Evolutionary conservation across 2,113 vertebrate genomes (phyloP).

Genomic region (Halichoerus grypus): DNA sequence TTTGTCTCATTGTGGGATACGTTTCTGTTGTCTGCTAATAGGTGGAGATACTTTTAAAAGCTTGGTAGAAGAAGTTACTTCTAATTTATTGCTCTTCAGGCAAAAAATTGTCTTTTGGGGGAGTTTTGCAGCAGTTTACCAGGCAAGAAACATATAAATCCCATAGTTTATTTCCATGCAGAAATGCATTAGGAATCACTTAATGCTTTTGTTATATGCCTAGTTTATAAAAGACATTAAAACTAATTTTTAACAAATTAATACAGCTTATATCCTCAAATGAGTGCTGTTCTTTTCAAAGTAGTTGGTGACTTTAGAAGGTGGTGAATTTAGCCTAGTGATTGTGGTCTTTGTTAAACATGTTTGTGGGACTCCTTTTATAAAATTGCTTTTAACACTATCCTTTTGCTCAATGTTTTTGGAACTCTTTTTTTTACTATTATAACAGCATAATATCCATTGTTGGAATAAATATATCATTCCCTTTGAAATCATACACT

Average conservation of each 20-base stretch:
- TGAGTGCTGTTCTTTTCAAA: conserved; percentile 41
- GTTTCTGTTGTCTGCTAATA: conserved; percentile 7
- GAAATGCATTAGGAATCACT: conserved; percentile 46
- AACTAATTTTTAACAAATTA: conserved; percentile 56
- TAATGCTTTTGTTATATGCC: conserved; percentile 15
- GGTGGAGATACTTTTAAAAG: neutral
- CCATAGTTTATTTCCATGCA: neutral
- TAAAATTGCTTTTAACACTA: neutral
- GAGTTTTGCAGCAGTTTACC: conserved; percentile 22
- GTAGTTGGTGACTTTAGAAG: conserved; percentile 24
- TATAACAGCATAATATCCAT: neutral
- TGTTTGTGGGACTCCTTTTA: neutral
- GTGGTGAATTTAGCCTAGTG: neutral
- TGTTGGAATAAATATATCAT: conserved; percentile 41
- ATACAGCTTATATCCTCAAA: neutral
- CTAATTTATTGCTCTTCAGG: conserved; percentile 1
- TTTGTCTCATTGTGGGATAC: neutral
- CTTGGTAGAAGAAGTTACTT: conserved; percentile 7
- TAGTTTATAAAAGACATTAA: neutral
- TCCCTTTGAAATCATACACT: conserved; percentile 24
- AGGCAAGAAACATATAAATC: neutral
- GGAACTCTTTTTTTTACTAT: neutral
- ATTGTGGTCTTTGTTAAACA: neutral
- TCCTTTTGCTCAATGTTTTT: conserved; percentile 46
- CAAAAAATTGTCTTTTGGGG: conserved; percentile 20